Evolutionary conservation across 2,888 invertebrate genomes (phyloP), one percentile per base, ranked within the genome.

Genomic region (Rhogogaster chlorosoma): DNA sequence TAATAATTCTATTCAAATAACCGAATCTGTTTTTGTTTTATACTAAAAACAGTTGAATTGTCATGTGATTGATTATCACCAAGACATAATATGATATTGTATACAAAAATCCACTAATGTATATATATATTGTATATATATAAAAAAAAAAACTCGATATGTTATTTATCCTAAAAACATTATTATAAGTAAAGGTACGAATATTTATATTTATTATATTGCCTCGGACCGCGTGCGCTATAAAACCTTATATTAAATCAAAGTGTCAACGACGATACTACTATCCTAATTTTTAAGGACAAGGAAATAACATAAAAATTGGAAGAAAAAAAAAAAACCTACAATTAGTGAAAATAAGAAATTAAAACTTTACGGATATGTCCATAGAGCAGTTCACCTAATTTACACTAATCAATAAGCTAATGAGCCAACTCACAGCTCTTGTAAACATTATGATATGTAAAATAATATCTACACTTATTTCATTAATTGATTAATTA

Each of bases 381-480:
- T 75, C 26, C 77, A 32, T 15, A 53, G 29, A 77, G 26, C 18
- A 15, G 29, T 42, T 22, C n/a, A 42, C 26, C 38, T 73, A 42
- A 42, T 67, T 42, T 73, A 73, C 36, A 42, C 73, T 42, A 80
- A 18, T 61, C 38, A 29, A 38, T 80, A 57, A 80, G 80, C 80
- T 80, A 61, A 80, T 15, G 80, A 80, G 57, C 80, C 38, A 61
- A 80, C 26, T 80, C 61, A 80, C 49, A 29, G 57, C 80, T 80
- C 61, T 38, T 29, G 36, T 61, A 80, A 80, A 67, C 67, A 32
- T 22, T 26, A 61, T 80, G 77, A 77, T 80, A 80, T 80, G 80
- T 61, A 18, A 80, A 80, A 80, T 61, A 80, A 80, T 57, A 61
- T 77, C 77, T 77, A 77, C 77, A 45, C 5, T 4, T 73, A 73